Evolutionary conservation across 2,888 invertebrate genomes (phyloP).

Genomic region (Geotrupes spiniger): DNA sequence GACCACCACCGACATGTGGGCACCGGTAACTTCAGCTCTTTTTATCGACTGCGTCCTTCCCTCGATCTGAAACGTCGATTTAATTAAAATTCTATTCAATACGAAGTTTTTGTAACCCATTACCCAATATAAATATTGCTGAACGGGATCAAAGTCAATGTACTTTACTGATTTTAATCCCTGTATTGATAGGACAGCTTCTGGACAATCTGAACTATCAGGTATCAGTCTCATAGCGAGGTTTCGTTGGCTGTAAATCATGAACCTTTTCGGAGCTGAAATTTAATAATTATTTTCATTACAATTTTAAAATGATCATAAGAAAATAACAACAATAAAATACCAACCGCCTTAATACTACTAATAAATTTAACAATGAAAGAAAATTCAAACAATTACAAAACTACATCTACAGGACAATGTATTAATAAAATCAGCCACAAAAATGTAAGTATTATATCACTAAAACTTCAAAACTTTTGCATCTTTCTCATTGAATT

Average conservation of each 20-base stretch:
- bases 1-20: slow-evolving; percentile 58
- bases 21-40: slow-evolving; percentile 65
- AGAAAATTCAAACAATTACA: too few species aligned
- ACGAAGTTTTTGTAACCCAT: slow-evolving; percentile 29
- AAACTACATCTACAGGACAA: too few species aligned
- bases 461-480: too few species aligned
- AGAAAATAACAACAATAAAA: background rate
- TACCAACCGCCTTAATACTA: too few species aligned
- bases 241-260: slow-evolving; percentile 83
- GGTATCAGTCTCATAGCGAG: slow-evolving; percentile 78
- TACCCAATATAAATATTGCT: slow-evolving; percentile 70
- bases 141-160: slow-evolving; percentile 82
- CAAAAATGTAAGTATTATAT: too few species aligned
- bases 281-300: slow-evolving; percentile 33
- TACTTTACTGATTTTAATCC: slow-evolving; percentile 77
- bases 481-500: too few species aligned
- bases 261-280: slow-evolving; percentile 79
- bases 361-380: too few species aligned
- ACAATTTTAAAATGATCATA: too few species aligned
- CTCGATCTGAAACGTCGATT: slow-evolving; percentile 68
- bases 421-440: too few species aligned
- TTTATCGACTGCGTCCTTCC: slow-evolving; percentile 73
- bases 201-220: slow-evolving; percentile 77
- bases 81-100: background rate
- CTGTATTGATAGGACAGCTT: slow-evolving; percentile 74